A percentile compares a stretch with the other conserved stretches of the same genome.
Conservation (phyloP, 2,113 vertebrate species). For the Leptodactylus fuscus region DNA sequence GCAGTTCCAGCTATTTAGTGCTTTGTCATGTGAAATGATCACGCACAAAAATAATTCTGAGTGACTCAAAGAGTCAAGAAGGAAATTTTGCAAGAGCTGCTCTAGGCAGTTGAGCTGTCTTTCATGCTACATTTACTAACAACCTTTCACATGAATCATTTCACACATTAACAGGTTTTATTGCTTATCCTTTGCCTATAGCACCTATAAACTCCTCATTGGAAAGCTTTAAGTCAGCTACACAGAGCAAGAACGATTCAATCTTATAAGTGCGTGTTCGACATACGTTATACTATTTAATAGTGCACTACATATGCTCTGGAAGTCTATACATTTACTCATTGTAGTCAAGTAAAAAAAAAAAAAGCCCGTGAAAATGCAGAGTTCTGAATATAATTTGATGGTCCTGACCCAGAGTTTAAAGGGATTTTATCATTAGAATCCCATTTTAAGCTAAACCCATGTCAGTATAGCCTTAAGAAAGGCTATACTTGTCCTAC, state of each 20-base stretch:
- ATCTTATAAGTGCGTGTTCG: not conserved
- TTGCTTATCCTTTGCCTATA: constrained; percentile 35
- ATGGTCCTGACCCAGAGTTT: too few species aligned
- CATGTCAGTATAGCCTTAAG: too few species aligned
- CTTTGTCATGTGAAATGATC: constrained; percentile 43
- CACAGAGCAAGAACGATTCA: constrained; percentile 19
- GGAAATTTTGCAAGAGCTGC: constrained; percentile 33
- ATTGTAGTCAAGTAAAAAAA: not conserved
- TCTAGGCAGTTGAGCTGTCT: constrained; percentile 43
- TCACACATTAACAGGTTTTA: constrained; percentile 46
- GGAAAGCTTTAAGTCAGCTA: constrained; percentile 21
- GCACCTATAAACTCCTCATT: constrained; percentile 37
- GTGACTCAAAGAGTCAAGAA: constrained; percentile 27
- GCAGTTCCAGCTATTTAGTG: constrained; percentile 43
- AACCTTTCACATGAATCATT: constrained; percentile 43
- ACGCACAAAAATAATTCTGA: constrained; percentile 45
- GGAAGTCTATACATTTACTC: not conserved
- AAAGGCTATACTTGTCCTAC: too few species aligned
- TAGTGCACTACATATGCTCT: not conserved
- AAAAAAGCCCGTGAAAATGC: too few species aligned
- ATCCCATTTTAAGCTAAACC: too few species aligned
- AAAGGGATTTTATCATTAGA: too few species aligned
- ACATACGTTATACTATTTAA: not conserved
- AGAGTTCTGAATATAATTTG: too few species aligned
- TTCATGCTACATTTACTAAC: constrained; percentile 53